Evolutionary conservation across 2,113 vertebrate species (phyloP).

Genomic region (Bettongia penicillata): DNA sequence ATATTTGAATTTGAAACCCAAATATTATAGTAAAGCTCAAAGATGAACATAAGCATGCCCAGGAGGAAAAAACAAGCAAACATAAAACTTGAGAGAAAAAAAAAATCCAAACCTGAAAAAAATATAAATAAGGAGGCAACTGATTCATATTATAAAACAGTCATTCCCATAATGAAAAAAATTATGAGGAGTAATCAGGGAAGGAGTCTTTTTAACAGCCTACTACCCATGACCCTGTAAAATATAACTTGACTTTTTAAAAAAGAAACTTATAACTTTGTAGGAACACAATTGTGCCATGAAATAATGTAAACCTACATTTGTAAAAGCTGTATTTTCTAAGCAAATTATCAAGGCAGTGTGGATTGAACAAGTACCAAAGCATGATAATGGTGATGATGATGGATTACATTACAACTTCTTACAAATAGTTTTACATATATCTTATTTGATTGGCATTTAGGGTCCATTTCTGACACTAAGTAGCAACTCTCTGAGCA

Average conservation of each 20-base stretch:
- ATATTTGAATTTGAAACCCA: slow-evolving; percentile 31
- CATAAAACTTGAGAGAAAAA: slow-evolving; percentile 12
- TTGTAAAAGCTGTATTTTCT: slow-evolving; percentile 50
- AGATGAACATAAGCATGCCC: neutral
- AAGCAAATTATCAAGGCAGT: slow-evolving; percentile 16
- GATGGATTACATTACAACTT: neutral
- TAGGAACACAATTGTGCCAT: slow-evolving; percentile 14
- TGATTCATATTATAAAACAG: slow-evolving; percentile 11
- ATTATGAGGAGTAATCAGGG: slow-evolving; percentile 7
- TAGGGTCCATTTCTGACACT: slow-evolving; percentile 34
- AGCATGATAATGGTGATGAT: neutral
- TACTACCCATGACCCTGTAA: slow-evolving; percentile 40
- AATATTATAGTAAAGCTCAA: slow-evolving; percentile 29
- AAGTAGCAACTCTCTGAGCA: neutral
- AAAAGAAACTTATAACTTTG: slow-evolving; percentile 49
- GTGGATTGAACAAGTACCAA: neutral
- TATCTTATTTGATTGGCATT: neutral
- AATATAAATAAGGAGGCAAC: neutral
- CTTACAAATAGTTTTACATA: neutral
- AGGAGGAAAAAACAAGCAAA: neutral
- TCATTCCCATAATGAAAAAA: slow-evolving; percentile 29
- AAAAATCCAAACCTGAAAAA: neutral
- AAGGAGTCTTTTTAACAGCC: slow-evolving; percentile 7
- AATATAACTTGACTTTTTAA: slow-evolving; percentile 46
- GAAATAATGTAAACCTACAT: slow-evolving; percentile 3